Evolutionary conservation across 2,113 vertebrate genomes (phyloP).

Genomic region (Gadus chalcogrammus): DNA sequence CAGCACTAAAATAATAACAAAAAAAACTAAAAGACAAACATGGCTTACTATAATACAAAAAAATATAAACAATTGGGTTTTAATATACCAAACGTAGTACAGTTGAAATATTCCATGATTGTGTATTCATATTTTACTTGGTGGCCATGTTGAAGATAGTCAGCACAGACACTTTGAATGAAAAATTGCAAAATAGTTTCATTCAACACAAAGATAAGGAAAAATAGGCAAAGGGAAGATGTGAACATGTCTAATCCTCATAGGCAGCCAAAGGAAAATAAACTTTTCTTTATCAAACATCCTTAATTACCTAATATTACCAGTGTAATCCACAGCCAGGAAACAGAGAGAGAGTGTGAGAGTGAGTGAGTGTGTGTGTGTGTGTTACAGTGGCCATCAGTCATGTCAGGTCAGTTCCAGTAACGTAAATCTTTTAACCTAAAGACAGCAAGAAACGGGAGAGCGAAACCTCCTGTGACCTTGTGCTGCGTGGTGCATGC

Average conservation of each 20-base stretch:
- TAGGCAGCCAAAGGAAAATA: constrained; percentile 18
- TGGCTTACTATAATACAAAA: neutral
- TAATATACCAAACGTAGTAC: neutral
- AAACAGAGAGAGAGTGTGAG: constrained; percentile 17
- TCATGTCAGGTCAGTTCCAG: neutral
- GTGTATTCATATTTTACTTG: too few species aligned
- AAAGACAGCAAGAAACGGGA: constrained; percentile 11
- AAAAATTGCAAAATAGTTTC: neutral
- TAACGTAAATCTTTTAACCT: neutral
- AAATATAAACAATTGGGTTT: neutral
- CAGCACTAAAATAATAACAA: neutral
- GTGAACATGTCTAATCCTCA: constrained; percentile 20
- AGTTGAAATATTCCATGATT: neutral
- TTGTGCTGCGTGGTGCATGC: too few species aligned
- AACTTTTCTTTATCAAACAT: constrained; percentile 9
- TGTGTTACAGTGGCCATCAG: neutral
- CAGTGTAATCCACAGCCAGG: constrained; percentile 34
- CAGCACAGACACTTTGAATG: neutral
- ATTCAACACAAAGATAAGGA: neutral
- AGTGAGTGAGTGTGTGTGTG: neutral
- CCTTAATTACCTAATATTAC: constrained; percentile 31
- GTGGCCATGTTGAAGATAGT: too few species aligned
- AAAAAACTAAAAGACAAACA: neutral
- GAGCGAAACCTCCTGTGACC: neutral
- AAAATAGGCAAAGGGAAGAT: neutral